phyloP scores from a whole-genome alignment of 1,140 invertebrate species.

The Solen grandis region DNA sequence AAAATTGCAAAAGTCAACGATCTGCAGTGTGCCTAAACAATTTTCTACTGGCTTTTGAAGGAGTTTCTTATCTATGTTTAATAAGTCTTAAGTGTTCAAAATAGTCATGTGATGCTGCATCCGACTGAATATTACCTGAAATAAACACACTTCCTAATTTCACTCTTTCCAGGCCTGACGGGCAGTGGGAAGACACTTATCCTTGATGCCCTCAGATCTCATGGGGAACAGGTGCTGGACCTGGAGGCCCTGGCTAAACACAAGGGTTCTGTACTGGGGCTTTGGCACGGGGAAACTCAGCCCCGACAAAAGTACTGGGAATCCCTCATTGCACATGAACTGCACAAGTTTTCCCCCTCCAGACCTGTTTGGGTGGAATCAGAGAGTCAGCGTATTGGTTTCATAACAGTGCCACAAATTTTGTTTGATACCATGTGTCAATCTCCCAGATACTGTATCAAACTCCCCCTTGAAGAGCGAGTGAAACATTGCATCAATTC shows the following conservation, averaged over 20 bases:
- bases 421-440: slow-evolving; percentile 60
- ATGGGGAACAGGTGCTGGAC: slow-evolving; percentile 68
- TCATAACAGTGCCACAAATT: slow-evolving; percentile 50
- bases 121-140: no score
- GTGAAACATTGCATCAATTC: no score
- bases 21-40: no score
- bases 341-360: slow-evolving; percentile 54
- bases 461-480: slow-evolving; percentile 64
- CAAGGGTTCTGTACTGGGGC: slow-evolving; percentile 68
- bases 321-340: slow-evolving; percentile 47
- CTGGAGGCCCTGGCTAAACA: slow-evolving; percentile 68
- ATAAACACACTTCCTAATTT: no score
- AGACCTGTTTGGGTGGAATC: slow-evolving; percentile 70
- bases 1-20: no score
- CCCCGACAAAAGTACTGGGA: slow-evolving; percentile 68
- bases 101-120: no score
- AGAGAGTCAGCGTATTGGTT: slow-evolving; percentile 66
- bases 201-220: slow-evolving; percentile 37
- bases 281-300: slow-evolving; percentile 61
- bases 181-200: slow-evolving; percentile 68
- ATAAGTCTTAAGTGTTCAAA: no score
- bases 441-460: slow-evolving; percentile 55
- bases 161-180: slow-evolving; percentile 62
- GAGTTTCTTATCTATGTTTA: no score
- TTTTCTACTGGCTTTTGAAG: no score